phyloP scores from a whole-genome alignment of 2,888 invertebrate species.

The Barypeithes pellucidus region DNA sequence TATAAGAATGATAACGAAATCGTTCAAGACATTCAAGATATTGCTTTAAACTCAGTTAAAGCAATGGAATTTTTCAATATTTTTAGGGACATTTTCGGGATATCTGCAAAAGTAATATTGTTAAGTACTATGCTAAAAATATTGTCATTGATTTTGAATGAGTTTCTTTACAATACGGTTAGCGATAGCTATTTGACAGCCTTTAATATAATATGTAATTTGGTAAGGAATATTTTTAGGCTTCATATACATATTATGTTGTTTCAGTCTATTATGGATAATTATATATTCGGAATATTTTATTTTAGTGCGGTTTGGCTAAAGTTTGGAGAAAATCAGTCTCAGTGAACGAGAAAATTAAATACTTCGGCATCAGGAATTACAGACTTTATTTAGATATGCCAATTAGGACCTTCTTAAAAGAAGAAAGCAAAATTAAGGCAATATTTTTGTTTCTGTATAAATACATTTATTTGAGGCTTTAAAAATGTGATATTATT shows the following conservation, averaged over 20 bases:
- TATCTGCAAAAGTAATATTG: conserved; percentile 17
- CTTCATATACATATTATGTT: background rate
- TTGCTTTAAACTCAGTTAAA: conserved; percentile 7
- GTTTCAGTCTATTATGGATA: background rate
- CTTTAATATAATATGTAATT: conserved; percentile 8
- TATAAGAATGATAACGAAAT: conserved; percentile 25
- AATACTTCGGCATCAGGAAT: conserved; percentile 15
- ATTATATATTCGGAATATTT: background rate
- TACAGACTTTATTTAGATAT: conserved; percentile 39
- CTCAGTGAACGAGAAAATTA: conserved; percentile 12
- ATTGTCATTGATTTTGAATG: background rate
- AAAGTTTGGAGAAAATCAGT: conserved; percentile 20
- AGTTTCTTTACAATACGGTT: background rate
- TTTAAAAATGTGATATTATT: too few species aligned
- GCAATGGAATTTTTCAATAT: background rate
- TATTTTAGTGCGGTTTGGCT: conserved; percentile 26
- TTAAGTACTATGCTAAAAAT: background rate
- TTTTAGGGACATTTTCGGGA: conserved; percentile 5
- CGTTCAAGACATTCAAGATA: conserved; percentile 12
- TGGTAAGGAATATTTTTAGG: conserved; percentile 10
- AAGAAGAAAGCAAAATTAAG: conserved; percentile 32
- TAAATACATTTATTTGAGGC: conserved; percentile 22
- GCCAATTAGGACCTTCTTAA: conserved; percentile 29
- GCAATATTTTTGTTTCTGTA: conserved; percentile 31
- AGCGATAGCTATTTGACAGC: background rate